phyloP scores from a whole-genome alignment of 2,888 invertebrate species.

The Cremastobaeus sp. region DNA sequence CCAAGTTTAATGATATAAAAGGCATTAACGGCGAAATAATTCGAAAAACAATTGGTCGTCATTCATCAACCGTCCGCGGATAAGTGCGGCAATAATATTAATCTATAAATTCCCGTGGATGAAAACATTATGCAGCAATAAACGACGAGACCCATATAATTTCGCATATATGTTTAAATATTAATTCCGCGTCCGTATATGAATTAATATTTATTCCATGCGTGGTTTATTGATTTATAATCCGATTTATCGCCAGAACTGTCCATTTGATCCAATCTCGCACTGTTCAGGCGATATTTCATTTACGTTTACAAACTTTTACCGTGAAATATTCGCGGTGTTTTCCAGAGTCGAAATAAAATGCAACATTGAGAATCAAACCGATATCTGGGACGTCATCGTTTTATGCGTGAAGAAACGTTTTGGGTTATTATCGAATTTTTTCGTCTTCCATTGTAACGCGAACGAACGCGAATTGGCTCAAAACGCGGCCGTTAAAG shows the following conservation, averaged over 20 bases:
- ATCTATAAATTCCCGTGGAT: constrained; percentile 26
- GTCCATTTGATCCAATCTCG: constrained; percentile 16
- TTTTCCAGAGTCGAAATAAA: constrained; percentile 29
- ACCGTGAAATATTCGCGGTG: constrained; percentile 27
- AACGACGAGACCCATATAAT: constrained; percentile 44
- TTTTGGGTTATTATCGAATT: too few relatives aligned
- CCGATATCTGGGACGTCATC: too few relatives aligned
- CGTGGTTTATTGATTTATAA: constrained; percentile 42
- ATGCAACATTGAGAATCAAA: constrained; percentile 12
- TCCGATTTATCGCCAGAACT: constrained; percentile 45
- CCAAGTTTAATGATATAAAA: constrained; percentile 26
- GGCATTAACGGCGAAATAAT: constrained; percentile 26
- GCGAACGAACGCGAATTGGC: too few relatives aligned
- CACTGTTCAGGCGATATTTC: constrained; percentile 22
- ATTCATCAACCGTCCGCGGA: constrained; percentile 40
- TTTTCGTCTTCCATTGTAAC: too few relatives aligned
- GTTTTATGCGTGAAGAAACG: too few relatives aligned
- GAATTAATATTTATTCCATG: constrained; percentile 45
- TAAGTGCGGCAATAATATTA: constrained; percentile 45
- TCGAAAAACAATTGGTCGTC: constrained; percentile 39
- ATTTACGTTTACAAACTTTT: constrained; percentile 42
- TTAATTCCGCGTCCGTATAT: constrained; percentile 26
- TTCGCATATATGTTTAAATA: constrained; percentile 44
- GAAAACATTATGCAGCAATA: constrained; percentile 40
- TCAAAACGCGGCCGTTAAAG: too few relatives aligned